A percentile compares a stretch with the other conserved stretches of the same genome.
These are phyloP conservation scores for Drosophila yooni DNA, from an alignment of 2,888 invertebrate species.

Conservation along the genomic window DNA sequence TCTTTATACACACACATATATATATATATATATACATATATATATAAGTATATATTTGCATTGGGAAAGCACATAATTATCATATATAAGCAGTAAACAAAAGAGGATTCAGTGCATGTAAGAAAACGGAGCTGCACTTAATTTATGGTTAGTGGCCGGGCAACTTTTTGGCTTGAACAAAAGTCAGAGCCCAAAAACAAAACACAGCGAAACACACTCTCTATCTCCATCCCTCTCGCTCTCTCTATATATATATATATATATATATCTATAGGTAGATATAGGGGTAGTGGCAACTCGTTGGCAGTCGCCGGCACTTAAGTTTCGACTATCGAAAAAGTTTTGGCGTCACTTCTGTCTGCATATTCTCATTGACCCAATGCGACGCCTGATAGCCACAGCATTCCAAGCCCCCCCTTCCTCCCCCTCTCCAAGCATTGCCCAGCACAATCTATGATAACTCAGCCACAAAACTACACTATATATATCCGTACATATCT, in stretches of 20 bases:
- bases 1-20: not conserved
- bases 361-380: constrained; percentile 58
- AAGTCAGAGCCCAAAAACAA: constrained; percentile 46
- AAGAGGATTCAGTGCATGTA: constrained; percentile 50
- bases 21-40: no score
- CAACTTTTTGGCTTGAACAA: constrained; percentile 61
- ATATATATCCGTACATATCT: constrained; percentile 13
- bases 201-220: not conserved
- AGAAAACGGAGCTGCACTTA: constrained; percentile 58
- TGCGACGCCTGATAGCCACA: constrained; percentile 34
- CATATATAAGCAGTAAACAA: constrained; percentile 46
- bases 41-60: not conserved
- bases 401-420: not conserved
- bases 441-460: constrained; percentile 55
- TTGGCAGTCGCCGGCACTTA: constrained; percentile 60
- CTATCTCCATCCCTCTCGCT: no score
- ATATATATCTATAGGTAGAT: constrained; percentile 38
- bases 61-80: constrained; percentile 46
- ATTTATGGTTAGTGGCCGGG: constrained; percentile 52
- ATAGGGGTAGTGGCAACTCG: constrained; percentile 50
- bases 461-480: constrained; percentile 36
- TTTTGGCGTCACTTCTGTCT: constrained; percentile 63
- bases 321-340: constrained; percentile 65
- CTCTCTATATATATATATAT: not conserved
- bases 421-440: not conserved